These are phyloP conservation scores for Dicyrtoma fusca DNA, from an alignment of 2,888 invertebrate genomes.

Conservation along the genomic window DNA sequence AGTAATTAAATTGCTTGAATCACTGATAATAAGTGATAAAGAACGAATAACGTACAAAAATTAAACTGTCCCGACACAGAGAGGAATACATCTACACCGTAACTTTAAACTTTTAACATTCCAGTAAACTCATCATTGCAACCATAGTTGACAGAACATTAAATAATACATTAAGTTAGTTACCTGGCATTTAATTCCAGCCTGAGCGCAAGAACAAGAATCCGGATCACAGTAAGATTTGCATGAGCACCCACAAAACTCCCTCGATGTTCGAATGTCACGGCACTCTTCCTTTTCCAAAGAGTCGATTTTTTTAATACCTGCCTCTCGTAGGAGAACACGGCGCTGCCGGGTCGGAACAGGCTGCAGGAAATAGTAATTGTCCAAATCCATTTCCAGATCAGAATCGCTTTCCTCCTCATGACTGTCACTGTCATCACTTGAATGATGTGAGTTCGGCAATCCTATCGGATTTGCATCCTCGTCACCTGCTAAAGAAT, in stretches of 20 bases:
- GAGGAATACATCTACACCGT: too few species aligned
- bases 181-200: constrained; percentile 93
- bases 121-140: too few species aligned
- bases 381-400: constrained; percentile 84
- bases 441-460: constrained; percentile 58
- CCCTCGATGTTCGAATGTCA: constrained; percentile 85
- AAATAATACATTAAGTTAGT: too few species aligned
- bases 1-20: too few species aligned
- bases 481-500: constrained; percentile 53
- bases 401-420: constrained; percentile 62
- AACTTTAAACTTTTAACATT: too few species aligned
- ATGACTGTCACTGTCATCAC: constrained; percentile 82
- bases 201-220: constrained; percentile 90
- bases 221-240: constrained; percentile 94
- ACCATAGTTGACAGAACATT: too few species aligned
- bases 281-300: constrained; percentile 92
- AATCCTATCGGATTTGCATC: constrained; percentile 38
- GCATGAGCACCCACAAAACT: constrained; percentile 91
- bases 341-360: constrained; percentile 89
- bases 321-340: constrained; percentile 84
- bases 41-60: too few species aligned
- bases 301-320: constrained; percentile 90
- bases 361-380: constrained; percentile 86
- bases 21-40: too few species aligned
- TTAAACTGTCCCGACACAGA: too few species aligned